Percentiles rank a stretch among this genome's conserved stretches.
Conservation (phyloP, 2,888 invertebrate genomes). For the Prosapia bicincta region DNA sequence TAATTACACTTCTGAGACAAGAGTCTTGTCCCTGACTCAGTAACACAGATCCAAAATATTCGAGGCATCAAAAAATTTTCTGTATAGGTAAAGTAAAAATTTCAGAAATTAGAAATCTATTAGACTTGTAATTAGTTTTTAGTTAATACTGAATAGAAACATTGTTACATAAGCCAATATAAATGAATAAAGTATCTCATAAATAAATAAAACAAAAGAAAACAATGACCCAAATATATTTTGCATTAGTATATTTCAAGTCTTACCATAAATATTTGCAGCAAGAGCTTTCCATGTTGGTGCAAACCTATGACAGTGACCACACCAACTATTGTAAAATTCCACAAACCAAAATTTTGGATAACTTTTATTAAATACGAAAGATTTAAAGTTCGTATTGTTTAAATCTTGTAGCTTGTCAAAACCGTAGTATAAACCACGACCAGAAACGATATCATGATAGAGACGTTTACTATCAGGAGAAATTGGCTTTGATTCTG, state of each 20-base stretch:
- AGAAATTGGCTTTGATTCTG: conserved; percentile 19
- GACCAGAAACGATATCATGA: conserved; percentile 43
- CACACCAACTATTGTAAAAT: conserved; percentile 97
- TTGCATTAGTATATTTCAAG: neutral
- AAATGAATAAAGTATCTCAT: too few relatives aligned
- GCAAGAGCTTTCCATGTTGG: conserved; percentile 83
- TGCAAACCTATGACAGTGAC: conserved; percentile 88
- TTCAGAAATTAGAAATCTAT: too few relatives aligned
- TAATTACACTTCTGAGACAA: too few relatives aligned
- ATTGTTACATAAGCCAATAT: too few relatives aligned
- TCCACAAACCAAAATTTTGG: conserved; percentile 69
- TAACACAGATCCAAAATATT: too few relatives aligned
- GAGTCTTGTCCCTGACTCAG: too few relatives aligned
- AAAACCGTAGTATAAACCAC: conserved; percentile 62
- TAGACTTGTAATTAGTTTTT: too few relatives aligned
- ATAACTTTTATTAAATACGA: conserved; percentile 53
- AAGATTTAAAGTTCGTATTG: conserved; percentile 61
- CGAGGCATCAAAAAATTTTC: too few relatives aligned
- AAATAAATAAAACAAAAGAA: too few relatives aligned
- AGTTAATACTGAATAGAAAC: too few relatives aligned
- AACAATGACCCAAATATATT: neutral
- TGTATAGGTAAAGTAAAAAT: too few relatives aligned
- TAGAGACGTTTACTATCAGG: conserved; percentile 37
- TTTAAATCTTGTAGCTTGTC: conserved; percentile 66
- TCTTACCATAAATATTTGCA: conserved; percentile 53